Evolutionary conservation across 1,140 invertebrate genomes (phyloP).

Genomic region (Hylaeus volcanicus): DNA sequence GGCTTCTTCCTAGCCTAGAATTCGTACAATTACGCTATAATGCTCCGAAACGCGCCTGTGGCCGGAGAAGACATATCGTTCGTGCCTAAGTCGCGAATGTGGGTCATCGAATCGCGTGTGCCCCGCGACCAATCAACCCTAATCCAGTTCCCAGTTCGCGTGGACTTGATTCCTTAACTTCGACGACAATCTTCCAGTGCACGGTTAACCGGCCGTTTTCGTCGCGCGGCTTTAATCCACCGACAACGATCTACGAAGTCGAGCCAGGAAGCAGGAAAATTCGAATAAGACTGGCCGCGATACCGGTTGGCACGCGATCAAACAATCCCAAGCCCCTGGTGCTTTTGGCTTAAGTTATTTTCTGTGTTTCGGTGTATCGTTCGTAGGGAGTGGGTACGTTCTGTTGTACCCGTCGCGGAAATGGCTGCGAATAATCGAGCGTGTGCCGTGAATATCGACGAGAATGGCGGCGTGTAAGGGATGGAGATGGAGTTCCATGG

Average conservation of each 20-base stretch:
- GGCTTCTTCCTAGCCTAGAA: not conserved
- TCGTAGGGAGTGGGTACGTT: not conserved
- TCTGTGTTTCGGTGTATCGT: not conserved
- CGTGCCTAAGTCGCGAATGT: conserved; percentile 17
- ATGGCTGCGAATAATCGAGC: not conserved
- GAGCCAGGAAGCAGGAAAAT: conserved; percentile 17
- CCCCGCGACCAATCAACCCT: conserved; percentile 31
- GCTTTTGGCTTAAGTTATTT: conserved; percentile 2
- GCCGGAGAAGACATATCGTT: not conserved
- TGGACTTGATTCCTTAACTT: conserved; percentile 37
- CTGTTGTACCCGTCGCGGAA: not conserved
- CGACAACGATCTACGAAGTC: conserved; percentile 22
- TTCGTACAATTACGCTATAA: conserved; percentile 15
- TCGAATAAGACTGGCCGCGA: conserved; percentile 18
- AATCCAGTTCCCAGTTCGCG: conserved; percentile 16
- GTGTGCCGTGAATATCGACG: not conserved
- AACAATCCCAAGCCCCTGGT: conserved; percentile 7
- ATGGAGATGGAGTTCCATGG: not conserved
- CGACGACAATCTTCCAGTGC: conserved; percentile 15
- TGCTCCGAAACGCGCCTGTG: not conserved
- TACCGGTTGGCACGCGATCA: conserved; percentile 36
- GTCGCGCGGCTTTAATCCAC: conserved; percentile 29
- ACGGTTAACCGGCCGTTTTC: conserved; percentile 24
- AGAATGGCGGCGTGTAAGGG: not conserved
- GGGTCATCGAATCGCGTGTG: conserved; percentile 39